These are phyloP conservation scores for Argyrosomus regius DNA, from an alignment of 2,797 vertebrate species.

Conservation along the genomic window DNA sequence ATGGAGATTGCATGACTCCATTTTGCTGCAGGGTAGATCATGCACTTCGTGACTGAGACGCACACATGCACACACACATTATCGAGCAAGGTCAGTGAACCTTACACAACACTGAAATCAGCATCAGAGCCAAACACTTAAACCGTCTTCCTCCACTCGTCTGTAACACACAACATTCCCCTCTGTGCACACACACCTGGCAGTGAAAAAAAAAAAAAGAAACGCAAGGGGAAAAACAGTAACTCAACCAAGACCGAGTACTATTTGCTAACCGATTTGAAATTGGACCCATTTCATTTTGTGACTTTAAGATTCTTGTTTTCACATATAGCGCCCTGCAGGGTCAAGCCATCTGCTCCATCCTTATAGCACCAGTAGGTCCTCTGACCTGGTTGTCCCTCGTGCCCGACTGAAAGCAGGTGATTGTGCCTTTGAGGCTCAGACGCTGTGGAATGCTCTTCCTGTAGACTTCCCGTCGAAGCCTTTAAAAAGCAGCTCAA, in stretches of 20 bases:
- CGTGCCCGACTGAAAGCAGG: too few relatives aligned
- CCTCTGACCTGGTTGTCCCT: too few relatives aligned
- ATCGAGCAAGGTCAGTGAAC: constrained; percentile 39
- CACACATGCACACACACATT: not conserved
- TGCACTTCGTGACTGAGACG: constrained; percentile 18
- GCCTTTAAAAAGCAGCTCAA: too few relatives aligned
- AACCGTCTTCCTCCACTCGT: not conserved
- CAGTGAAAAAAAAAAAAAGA: not conserved
- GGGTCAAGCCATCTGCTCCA: too few relatives aligned
- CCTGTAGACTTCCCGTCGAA: too few relatives aligned
- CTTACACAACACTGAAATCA: constrained; percentile 36
- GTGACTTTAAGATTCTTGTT: constrained; percentile 4
- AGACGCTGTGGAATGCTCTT: too few relatives aligned
- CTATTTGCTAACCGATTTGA: constrained; percentile 4
- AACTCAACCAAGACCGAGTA: not conserved
- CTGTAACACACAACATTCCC: not conserved
- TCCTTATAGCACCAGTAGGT: too few relatives aligned
- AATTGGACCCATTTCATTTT: constrained; percentile 24
- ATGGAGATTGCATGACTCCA: constrained; percentile 29
- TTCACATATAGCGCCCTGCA: too few relatives aligned
- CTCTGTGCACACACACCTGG: not conserved
- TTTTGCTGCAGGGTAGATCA: constrained; percentile 50
- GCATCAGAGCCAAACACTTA: constrained; percentile 20
- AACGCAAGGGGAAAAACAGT: not conserved
- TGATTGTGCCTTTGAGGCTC: too few relatives aligned